These are phyloP conservation scores for Sarcophaga subvicina DNA, from an alignment of 2,888 invertebrate genomes.

Conservation along the genomic window DNA sequence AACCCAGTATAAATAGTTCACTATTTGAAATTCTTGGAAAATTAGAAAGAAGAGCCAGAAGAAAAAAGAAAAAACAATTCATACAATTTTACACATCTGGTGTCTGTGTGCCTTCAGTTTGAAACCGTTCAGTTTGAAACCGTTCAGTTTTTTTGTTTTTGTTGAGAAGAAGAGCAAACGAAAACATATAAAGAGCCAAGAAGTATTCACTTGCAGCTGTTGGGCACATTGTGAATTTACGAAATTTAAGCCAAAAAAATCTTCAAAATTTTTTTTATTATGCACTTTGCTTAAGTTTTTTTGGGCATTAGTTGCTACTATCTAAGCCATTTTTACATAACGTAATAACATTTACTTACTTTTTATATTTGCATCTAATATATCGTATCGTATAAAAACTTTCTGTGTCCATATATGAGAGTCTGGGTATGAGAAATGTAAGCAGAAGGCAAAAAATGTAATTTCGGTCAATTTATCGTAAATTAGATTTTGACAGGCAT, in stretches of 20 bases:
- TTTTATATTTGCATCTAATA: slow-evolving; percentile 1
- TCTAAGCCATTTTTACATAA: slow-evolving; percentile 44
- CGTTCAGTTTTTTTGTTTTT: not conserved
- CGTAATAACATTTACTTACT: slow-evolving; percentile 40
- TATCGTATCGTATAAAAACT: not conserved
- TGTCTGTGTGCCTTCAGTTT: slow-evolving; percentile 45
- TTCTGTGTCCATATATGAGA: not conserved
- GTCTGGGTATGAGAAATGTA: not conserved
- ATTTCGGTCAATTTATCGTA: slow-evolving; percentile 56
- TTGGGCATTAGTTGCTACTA: not conserved
- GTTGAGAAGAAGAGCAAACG: slow-evolving; percentile 21
- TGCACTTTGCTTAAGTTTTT: not conserved
- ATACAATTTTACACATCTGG: slow-evolving; percentile 56
- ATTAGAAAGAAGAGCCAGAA: no score
- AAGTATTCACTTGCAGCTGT: slow-evolving; percentile 41
- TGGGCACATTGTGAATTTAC: slow-evolving; percentile 48
- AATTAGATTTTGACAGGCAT: slow-evolving; percentile 41
- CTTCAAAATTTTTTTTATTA: not conserved
- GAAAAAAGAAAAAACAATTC: not conserved
- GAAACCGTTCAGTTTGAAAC: slow-evolving; percentile 36
- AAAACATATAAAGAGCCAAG: not conserved
- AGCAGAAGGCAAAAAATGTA: slow-evolving; percentile 27
- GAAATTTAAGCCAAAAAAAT: slow-evolving; percentile 45
- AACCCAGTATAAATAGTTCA: slow-evolving; percentile 37
- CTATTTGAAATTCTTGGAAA: slow-evolving; percentile 25